phyloP scores from a whole-genome alignment of 2,797 vertebrate species.

The Poeciliopsis gracilis region DNA sequence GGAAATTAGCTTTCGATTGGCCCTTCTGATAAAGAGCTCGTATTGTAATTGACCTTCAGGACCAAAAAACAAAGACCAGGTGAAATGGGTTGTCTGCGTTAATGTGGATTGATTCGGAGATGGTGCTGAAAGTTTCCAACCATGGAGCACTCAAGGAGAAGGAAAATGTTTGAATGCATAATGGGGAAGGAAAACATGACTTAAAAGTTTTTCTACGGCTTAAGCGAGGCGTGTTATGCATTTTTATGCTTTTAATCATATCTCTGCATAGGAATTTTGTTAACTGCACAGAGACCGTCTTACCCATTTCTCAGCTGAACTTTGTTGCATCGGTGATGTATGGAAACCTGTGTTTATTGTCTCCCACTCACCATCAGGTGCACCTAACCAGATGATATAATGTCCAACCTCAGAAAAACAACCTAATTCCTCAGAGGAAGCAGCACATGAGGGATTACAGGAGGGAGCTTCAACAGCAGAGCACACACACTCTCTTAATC shows the following conservation, averaged over 20 bases:
- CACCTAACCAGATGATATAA: constrained; percentile 45
- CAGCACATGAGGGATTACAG: constrained; percentile 34
- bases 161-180: not conserved
- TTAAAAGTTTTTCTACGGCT: not conserved
- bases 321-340: constrained; percentile 8
- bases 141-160: not conserved
- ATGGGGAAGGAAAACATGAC: not conserved
- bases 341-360: constrained; percentile 40
- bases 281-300: not conserved
- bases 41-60: constrained; percentile 68
- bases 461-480: constrained; percentile 15
- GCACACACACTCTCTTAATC: constrained; percentile 62
- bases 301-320: not conserved
- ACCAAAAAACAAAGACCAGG: constrained; percentile 53
- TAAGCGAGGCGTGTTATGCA: not conserved
- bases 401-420: constrained; percentile 48
- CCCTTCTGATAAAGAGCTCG: constrained; percentile 61
- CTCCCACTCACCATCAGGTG: constrained; percentile 24
- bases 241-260: not conserved
- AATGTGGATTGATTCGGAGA: constrained; percentile 48
- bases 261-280: not conserved
- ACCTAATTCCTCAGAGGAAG: constrained; percentile 50
- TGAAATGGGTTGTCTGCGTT: constrained; percentile 46
- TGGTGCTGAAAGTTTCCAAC: constrained; percentile 32
- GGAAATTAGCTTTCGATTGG: constrained; percentile 75